A percentile compares a stretch with the other conserved stretches of the same genome.
Conservation (phyloP, 2,888 invertebrate genomes). For the Lapara coniferarum region DNA sequence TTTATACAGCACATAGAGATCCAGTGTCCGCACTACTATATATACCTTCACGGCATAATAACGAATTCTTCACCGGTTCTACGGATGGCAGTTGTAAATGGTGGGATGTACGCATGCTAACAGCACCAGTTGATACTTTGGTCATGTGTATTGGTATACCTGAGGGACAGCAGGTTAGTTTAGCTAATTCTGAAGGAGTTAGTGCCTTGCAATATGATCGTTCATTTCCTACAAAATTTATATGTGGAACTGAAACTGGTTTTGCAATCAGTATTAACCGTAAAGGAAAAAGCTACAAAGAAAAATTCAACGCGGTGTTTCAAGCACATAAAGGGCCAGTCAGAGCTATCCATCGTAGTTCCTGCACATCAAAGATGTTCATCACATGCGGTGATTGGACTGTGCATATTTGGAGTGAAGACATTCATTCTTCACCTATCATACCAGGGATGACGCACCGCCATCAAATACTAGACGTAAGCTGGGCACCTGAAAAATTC, state of each 20-base stretch:
- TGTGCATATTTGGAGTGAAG: conserved; percentile 87
- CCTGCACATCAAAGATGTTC: conserved; percentile 86
- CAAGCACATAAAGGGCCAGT: conserved; percentile 83
- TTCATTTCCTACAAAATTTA: conserved; percentile 84
- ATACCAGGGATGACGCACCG: conserved; percentile 52
- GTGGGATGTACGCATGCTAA: conserved; percentile 87
- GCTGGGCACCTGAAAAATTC: conserved; percentile 65
- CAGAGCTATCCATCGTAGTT: conserved; percentile 85
- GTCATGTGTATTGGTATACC: conserved; percentile 80
- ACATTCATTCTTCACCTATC: conserved; percentile 72
- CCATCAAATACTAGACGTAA: conserved; percentile 54
- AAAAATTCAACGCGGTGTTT: conserved; percentile 83
- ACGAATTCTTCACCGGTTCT: conserved; percentile 85
- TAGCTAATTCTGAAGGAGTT: conserved; percentile 81
- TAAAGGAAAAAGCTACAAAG: conserved; percentile 85
- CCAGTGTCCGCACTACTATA: conserved; percentile 82
- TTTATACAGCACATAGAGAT: conserved; percentile 65
- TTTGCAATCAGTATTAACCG: conserved; percentile 85
- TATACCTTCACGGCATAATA: conserved; percentile 81
- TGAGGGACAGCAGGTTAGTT: conserved; percentile 74
- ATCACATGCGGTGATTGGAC: conserved; percentile 87
- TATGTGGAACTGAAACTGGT: conserved; percentile 66
- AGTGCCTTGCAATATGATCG: conserved; percentile 87
- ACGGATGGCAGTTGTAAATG: conserved; percentile 85
- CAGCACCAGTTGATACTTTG: conserved; percentile 82